Evolutionary conservation across 1,140 invertebrate genomes (phyloP).

Genomic region (Sinella curviseta): DNA sequence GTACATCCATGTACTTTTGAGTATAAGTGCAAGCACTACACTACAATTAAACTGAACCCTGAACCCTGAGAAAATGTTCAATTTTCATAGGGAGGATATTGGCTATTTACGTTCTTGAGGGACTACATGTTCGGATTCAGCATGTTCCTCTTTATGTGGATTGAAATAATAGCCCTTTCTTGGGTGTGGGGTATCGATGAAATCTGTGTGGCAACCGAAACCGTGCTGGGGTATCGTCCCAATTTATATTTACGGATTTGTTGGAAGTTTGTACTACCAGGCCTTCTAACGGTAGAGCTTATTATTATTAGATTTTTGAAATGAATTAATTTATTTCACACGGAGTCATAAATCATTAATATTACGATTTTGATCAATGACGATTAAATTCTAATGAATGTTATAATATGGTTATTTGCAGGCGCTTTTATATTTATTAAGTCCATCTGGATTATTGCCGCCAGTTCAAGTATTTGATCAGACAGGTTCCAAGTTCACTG

Average conservation of each 20-base stretch:
- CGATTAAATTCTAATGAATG: no score
- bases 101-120: background rate
- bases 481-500: no score
- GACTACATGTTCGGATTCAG: background rate
- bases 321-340: no score
- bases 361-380: no score
- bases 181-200: background rate
- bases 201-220: background rate
- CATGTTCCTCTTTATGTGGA: background rate
- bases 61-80: no score
- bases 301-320: no score
- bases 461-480: no score
- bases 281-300: background rate
- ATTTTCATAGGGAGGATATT: background rate
- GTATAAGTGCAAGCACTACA: background rate
- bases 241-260: background rate
- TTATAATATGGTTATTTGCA: no score
- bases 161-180: background rate
- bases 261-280: constrained; percentile 3
- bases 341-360: no score
- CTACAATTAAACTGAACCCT: no score
- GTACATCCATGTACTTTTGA: background rate
- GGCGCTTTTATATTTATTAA: no score
- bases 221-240: background rate
- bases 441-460: no score